phyloP scores from a whole-genome alignment of 23 tunicate species.

The Trididemnum clinides region DNA sequence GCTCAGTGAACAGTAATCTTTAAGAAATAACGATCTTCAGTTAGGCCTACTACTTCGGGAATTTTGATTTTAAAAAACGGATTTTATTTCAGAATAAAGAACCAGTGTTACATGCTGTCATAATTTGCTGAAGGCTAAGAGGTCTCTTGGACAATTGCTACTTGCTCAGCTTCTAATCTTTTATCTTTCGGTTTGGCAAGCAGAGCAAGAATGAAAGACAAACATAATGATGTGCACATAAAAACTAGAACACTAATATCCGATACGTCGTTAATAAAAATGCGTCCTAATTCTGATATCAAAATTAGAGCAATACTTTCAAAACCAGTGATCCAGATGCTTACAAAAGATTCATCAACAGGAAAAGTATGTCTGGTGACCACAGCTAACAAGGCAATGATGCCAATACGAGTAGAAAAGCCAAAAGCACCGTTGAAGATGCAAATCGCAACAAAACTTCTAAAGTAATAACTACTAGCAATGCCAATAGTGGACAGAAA shows the following conservation, averaged over 20 bases:
- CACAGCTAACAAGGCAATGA: slow-evolving; percentile 5
- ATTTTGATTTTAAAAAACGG: too few species aligned
- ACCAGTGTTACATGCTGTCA: too few species aligned
- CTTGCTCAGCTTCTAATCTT: neutral
- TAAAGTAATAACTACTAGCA: neutral
- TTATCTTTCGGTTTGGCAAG: neutral
- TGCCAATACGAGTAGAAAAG: slow-evolving; percentile 1
- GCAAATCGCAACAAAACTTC: neutral
- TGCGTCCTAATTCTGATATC: neutral
- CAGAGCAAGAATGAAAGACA: neutral
- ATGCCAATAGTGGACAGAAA: neutral
- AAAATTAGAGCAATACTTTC: neutral
- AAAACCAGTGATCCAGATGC: slow-evolving; percentile 12
- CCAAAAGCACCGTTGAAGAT: slow-evolving; percentile 1
- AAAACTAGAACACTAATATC: neutral
- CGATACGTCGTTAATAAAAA: neutral
- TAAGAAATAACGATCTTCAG: too few species aligned
- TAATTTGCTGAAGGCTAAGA: too few species aligned
- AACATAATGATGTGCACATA: neutral
- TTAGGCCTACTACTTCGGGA: too few species aligned
- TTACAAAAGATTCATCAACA: neutral
- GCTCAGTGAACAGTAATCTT: too few species aligned
- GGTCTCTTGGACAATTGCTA: neutral
- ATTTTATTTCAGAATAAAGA: too few species aligned
- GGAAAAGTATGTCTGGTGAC: slow-evolving; percentile 23